Evolutionary conservation across 2,113 vertebrate species (phyloP).

Genomic region (Austrofundulus limnaeus): DNA sequence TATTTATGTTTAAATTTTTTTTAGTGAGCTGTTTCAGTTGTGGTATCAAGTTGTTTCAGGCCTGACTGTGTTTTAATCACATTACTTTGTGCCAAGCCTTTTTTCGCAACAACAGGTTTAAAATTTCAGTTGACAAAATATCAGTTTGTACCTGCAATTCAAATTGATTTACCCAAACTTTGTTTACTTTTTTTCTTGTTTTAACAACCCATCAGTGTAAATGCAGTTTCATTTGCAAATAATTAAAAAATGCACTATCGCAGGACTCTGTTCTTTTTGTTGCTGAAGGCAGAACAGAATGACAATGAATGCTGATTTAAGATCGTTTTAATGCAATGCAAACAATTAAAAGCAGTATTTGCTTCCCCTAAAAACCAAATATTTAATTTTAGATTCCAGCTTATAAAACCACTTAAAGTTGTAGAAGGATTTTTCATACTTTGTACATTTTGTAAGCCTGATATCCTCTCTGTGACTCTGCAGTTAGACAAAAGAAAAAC

Average conservation of each 20-base stretch:
- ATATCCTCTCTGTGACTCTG: constrained; percentile 40
- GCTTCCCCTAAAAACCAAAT: neutral
- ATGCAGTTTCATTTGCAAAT: too few species aligned
- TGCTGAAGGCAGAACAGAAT: neutral
- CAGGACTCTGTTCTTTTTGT: neutral
- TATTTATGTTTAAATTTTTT: too few species aligned
- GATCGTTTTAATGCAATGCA: neutral
- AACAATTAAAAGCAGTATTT: too few species aligned
- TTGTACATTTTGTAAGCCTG: constrained; percentile 4
- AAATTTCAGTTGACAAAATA: too few species aligned
- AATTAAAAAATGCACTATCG: too few species aligned
- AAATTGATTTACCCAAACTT: too few species aligned
- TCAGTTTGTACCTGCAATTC: too few species aligned
- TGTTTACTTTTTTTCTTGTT: too few species aligned
- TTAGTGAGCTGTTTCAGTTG: constrained; percentile 16
- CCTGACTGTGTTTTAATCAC: constrained; percentile 2
- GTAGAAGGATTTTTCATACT: too few species aligned
- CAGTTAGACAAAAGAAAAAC: constrained; percentile 30
- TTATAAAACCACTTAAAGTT: neutral
- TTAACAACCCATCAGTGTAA: too few species aligned
- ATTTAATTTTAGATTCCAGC: neutral
- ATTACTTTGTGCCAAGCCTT: neutral
- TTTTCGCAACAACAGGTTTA: too few species aligned
- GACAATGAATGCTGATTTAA: neutral
- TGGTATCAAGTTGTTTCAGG: neutral